Base-by-base conservation (phyloP, 2,888 invertebrate species). In the Hedya salicella region DNA sequence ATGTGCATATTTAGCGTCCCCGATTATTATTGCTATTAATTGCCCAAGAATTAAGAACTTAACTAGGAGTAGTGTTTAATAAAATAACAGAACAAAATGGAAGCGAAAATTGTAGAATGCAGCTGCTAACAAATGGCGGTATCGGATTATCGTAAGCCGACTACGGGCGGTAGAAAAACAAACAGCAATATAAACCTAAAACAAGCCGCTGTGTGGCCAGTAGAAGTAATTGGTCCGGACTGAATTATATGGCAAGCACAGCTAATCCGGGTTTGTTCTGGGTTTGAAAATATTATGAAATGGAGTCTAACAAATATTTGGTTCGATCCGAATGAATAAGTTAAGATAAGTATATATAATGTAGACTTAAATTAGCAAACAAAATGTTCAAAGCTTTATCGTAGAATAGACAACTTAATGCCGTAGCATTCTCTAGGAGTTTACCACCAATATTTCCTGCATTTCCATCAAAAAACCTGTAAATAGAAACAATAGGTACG, bases 61-160 rank as follows among this genome's bases (percentile, higher is more conserved):
- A 39, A 11, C n/a, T n/a, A n/a, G 39, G n/a, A 14, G 14, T 16
- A 42, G 42, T 14, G 42, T n/a, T 16, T 16, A 32, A 6, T n/a
- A 53, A 53, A 49, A 30, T n/a, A n/a, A n/a, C n/a, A 16, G 13
- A 44, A 56, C 16, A 25, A 30, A 46, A 57, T 2, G 5, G n/a
- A 19, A 46, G n/a, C 13, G 11, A 32, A 19, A 14, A 11, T 19
- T 52, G 30, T 30, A n/a, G 16, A 16, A 60, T 25, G 36, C 40
- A 21, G 6, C 36, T 49, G 49, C 40, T 61, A 61, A 30, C 50
- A 30, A 16, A 61, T 40, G 56, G 25, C 5, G 40, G 32, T 39
- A 36, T 5, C 49, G 40, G 40, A 61, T 30, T 42, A 17, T 32
- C 19, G 19, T 17, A 61, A 61, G 39, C 25, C 61, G 60, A 40